Percentiles rank a stretch among this genome's conserved stretches.
phyloP scores from a whole-genome alignment of 2,888 invertebrate genomes.

The Alviniconcha strummeri region DNA sequence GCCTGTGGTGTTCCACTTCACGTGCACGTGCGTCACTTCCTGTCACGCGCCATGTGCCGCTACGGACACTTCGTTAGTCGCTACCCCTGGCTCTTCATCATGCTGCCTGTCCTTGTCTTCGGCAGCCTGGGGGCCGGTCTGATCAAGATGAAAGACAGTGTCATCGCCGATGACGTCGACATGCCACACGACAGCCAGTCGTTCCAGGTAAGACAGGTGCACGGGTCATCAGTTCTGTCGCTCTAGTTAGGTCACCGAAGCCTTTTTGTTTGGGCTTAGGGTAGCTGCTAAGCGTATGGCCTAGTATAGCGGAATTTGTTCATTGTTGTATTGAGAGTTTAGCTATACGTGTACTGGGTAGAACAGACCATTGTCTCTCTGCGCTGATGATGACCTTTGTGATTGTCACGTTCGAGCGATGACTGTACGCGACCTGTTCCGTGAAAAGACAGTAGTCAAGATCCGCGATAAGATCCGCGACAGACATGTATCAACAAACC shows the following conservation, averaged over 20 bases:
- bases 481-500: no score
- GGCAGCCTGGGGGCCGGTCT: constrained; percentile 41
- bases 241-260: not conserved
- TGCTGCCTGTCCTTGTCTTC: constrained; percentile 36
- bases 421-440: no score
- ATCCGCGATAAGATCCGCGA: no score
- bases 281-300: not conserved
- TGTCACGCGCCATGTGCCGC: constrained; percentile 18
- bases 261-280: not conserved
- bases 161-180: constrained; percentile 51
- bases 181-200: constrained; percentile 59
- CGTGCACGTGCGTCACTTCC: not conserved
- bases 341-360: no score
- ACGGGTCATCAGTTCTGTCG: not conserved
- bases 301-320: not conserved
- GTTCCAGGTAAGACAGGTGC: constrained; percentile 4
- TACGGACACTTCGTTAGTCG: constrained; percentile 47
- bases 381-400: not conserved
- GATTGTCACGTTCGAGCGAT: not conserved
- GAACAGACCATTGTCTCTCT: not conserved
- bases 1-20: not conserved
- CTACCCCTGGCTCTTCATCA: constrained; percentile 43
- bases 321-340: not conserved
- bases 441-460: no score
- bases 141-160: constrained; percentile 44